Evolutionary conservation across 2,888 invertebrate species (phyloP).

Genomic region (Nysson spinosus): DNA sequence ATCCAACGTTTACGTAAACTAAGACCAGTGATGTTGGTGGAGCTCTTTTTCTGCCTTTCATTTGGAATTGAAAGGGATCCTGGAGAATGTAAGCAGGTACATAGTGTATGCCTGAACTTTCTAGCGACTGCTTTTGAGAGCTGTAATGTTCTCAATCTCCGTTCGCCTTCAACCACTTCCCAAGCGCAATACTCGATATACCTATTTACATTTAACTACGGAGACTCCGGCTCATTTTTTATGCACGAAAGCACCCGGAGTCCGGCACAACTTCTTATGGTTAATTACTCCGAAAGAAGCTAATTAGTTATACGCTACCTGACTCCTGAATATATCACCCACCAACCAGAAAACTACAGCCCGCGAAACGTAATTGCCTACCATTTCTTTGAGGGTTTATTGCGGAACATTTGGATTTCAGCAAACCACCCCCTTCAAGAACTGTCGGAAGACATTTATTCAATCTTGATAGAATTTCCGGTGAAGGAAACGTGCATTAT

Average conservation of each 20-base stretch:
- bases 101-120: slow-evolving; percentile 42
- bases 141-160: slow-evolving; percentile 44
- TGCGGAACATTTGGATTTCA: no score
- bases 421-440: no score
- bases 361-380: background rate
- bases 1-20: slow-evolving; percentile 27
- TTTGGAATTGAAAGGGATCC: slow-evolving; percentile 58
- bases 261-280: slow-evolving; percentile 47
- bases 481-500: no score
- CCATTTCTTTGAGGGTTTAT: no score
- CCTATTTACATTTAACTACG: slow-evolving; percentile 32
- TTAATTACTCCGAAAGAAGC: slow-evolving; percentile 59
- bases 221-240: slow-evolving; percentile 23
- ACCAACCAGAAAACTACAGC: no score
- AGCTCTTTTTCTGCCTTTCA: slow-evolving; percentile 55
- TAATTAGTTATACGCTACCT: slow-evolving; percentile 53
- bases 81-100: slow-evolving; percentile 55
- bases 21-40: slow-evolving; percentile 45
- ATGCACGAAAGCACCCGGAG: slow-evolving; percentile 39
- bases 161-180: slow-evolving; percentile 28
- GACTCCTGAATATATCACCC: background rate
- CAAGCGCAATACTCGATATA: slow-evolving; percentile 19
- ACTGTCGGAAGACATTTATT: no score
- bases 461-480: no score
- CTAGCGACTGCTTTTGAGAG: slow-evolving; percentile 44